Evolutionary conservation across 2,888 invertebrate genomes (phyloP).

Genomic region (Agelastica alni): DNA sequence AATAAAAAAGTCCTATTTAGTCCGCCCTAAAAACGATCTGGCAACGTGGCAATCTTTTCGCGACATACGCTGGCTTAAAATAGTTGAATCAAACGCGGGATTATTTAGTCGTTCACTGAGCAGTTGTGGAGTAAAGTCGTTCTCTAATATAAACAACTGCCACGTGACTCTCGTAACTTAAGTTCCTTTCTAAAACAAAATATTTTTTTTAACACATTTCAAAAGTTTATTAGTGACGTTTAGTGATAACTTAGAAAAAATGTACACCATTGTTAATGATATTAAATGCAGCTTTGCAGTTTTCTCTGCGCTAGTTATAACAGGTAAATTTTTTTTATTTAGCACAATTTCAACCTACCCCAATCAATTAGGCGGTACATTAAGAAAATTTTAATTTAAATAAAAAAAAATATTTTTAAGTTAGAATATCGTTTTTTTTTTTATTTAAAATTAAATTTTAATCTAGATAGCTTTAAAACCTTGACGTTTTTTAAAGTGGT

Average conservation of each 20-base stretch:
- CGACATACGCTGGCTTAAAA: conserved; percentile 2
- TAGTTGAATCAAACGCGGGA: conserved; percentile 3
- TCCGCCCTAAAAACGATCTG: background rate
- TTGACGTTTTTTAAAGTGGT: too few species aligned
- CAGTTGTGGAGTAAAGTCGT: background rate
- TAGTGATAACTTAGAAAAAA: conserved; percentile 31
- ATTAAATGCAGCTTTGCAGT: conserved; percentile 45
- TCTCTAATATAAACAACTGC: background rate
- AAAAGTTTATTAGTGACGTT: too few species aligned
- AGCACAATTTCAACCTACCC: too few species aligned
- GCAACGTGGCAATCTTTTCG: background rate
- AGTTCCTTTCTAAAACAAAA: background rate
- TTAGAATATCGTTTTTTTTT: too few species aligned
- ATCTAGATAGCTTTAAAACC: too few species aligned
- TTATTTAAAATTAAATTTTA: too few species aligned
- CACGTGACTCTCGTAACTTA: conserved; percentile 8
- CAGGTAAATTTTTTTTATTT: too few species aligned
- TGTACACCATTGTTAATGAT: conserved; percentile 45
- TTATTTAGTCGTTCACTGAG: conserved; percentile 3
- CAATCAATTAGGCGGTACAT: too few species aligned
- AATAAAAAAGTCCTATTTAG: background rate
- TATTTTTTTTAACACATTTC: too few species aligned
- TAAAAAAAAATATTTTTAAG: too few species aligned
- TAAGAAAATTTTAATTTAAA: too few species aligned
- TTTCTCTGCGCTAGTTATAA: conserved; percentile 45